Evolutionary conservation across 2,797 vertebrate genomes (phyloP).

Genomic region (Acropternis orthonyx): DNA sequence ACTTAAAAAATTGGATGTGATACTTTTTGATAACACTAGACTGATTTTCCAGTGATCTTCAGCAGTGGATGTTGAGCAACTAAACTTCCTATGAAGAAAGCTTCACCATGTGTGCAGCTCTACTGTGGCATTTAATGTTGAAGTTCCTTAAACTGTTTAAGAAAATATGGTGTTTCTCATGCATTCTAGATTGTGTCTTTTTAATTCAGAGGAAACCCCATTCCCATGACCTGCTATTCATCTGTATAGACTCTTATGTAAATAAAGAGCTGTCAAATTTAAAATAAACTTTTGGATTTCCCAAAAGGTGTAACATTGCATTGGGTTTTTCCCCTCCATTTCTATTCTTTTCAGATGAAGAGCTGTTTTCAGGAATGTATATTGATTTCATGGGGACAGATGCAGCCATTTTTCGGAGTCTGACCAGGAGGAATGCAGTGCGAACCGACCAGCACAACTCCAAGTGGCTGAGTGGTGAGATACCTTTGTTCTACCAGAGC

Average conservation of each 20-base stretch:
- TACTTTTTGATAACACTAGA: background rate
- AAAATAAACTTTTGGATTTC: background rate
- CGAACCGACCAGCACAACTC: conserved; percentile 98
- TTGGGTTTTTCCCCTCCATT: background rate
- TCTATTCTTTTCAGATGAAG: conserved; percentile 84
- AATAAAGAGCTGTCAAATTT: background rate
- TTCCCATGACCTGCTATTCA: background rate
- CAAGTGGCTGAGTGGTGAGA: conserved; percentile 96
- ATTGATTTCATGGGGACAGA: conserved; percentile 99
- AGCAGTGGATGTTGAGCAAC: background rate
- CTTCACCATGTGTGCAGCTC: background rate
- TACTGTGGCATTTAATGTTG: background rate
- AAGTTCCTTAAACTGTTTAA: background rate
- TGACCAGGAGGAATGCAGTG: conserved; percentile 92
- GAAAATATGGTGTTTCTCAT: background rate
- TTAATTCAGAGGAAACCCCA: background rate
- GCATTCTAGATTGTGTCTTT: background rate
- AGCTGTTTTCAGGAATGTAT: conserved; percentile 97
- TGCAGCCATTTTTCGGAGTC: conserved; percentile 95
- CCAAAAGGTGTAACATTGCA: background rate
- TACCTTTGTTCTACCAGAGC: background rate
- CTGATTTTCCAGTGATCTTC: background rate
- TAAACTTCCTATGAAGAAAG: background rate
- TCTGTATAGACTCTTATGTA: background rate
- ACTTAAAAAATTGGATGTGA: background rate